These are phyloP conservation scores for Silvanus unidentatus DNA, from an alignment of 2,888 invertebrate genomes.

Conservation along the genomic window DNA sequence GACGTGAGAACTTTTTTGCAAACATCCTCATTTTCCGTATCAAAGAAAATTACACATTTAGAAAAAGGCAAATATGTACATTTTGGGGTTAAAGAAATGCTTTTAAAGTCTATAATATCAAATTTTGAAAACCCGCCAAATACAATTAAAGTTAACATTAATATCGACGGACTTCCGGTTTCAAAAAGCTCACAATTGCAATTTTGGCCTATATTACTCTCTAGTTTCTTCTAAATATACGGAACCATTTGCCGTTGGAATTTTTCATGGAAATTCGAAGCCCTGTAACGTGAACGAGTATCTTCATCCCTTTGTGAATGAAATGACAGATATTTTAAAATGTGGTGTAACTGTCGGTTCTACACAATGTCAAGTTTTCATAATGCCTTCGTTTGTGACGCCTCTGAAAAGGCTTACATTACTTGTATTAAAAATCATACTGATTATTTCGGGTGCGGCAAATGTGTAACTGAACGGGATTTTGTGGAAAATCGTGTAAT, in stretches of 20 bases:
- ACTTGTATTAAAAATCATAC: conserved; percentile 19
- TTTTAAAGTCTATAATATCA: no score
- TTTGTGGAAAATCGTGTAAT: conserved; percentile 11
- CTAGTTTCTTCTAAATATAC: background rate
- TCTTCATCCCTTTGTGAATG: conserved; percentile 6
- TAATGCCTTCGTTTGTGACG: conserved; percentile 25
- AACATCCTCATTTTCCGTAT: no score
- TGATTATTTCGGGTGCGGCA: conserved; percentile 24
- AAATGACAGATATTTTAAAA: conserved; percentile 9
- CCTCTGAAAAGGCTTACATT: conserved; percentile 24
- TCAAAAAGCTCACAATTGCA: no score
- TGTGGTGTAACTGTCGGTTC: background rate
- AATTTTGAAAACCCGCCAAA: no score
- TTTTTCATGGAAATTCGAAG: background rate
- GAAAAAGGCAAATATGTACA: no score
- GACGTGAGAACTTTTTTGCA: no score
- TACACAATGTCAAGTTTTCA: background rate
- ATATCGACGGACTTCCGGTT: no score
- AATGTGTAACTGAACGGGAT: conserved; percentile 24
- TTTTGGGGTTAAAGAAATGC: no score
- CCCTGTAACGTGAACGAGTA: background rate
- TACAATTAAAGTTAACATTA: no score
- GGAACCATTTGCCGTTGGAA: background rate
- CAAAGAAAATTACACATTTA: no score
- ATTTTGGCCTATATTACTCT: no score